Conservation (phyloP, 2,113 vertebrate genomes). For the Barbus barbus region DNA sequence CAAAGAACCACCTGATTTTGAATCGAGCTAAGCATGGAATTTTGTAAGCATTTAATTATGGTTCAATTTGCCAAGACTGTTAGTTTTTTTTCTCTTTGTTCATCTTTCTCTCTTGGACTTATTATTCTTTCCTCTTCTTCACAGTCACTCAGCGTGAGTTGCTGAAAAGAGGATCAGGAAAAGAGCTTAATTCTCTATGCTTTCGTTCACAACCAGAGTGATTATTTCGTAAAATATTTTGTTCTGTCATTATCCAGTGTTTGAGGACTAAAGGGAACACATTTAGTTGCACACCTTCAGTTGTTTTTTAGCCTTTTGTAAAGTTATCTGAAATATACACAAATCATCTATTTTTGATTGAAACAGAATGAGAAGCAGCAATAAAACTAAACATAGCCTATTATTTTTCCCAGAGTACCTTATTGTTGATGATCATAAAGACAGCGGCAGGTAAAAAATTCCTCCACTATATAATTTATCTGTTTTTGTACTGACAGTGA, state of each 20-base stretch:
- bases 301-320: no score
- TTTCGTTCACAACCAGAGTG: slow-evolving; percentile 47
- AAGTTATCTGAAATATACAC: background rate
- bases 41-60: slow-evolving; percentile 95
- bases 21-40: slow-evolving; percentile 90
- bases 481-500: no score
- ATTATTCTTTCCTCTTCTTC: slow-evolving; percentile 55
- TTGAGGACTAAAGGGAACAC: slow-evolving; percentile 23
- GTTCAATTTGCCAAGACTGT: slow-evolving; percentile 84
- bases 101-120: slow-evolving; percentile 50
- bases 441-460: no score
- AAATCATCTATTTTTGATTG: background rate
- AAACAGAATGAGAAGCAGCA: background rate
- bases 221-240: slow-evolving; percentile 57
- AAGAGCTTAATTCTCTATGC: slow-evolving; percentile 51
- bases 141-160: slow-evolving; percentile 53
- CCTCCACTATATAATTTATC: no score
- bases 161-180: slow-evolving; percentile 55
- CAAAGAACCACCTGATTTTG: slow-evolving; percentile 92
- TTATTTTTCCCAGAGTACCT: background rate
- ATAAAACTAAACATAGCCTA: background rate
- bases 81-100: slow-evolving; percentile 77
- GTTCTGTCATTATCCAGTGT: slow-evolving; percentile 21
- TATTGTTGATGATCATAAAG: background rate
- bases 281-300: background rate